Evolutionary conservation across 2,797 vertebrate genomes (phyloP), one percentile per base, ranked within the genome.

Genomic region (Sebastes hubbsi): DNA sequence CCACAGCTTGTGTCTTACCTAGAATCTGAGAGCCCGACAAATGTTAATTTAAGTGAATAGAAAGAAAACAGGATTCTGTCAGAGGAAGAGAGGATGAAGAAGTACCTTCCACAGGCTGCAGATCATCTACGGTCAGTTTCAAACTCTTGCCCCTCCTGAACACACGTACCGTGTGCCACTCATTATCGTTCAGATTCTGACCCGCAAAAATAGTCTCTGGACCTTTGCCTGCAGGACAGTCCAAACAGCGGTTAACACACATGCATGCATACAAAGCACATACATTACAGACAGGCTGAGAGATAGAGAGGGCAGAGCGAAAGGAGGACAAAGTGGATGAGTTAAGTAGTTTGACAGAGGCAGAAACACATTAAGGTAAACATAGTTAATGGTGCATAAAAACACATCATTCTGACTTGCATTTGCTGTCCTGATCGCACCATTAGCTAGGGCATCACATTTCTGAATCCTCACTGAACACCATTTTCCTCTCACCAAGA

Each of bases 101-200:
- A 84, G 82, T 95, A 99, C 98, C 98, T 98, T 99, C 98, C 92
- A 98, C 97, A 4, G 97, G 96, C 85, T 94, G 96, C 84, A 98
- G 96, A 90, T 99, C 98, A 93, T 99, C 98, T 93, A 99, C 98
- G 58, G 96, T 97, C 94, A 99, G 96, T 96, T 98, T 98, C 96
- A 99, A 96, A 93, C 94, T 97, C 95, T 98, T 99, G 92, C 98
- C 98, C 94, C 98, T 97, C 81, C 98, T 97, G 94, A 97, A 97
- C 94, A 99, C 98, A 90, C 98, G 98, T 30, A 99, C 97, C 8
- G 98, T 99, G 96, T 99, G 98, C 98, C 98, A 99, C 88, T 99
- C 98, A 85, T 99, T 99, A 96, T 99, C 98, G 95, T 99, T 99
- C 96, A 99, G 96, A 97, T 98, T 99, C 96, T 99, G 98, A 96